Base-by-base conservation (phyloP, 2,888 invertebrate genomes). In the Amphimallon solstitiale region DNA sequence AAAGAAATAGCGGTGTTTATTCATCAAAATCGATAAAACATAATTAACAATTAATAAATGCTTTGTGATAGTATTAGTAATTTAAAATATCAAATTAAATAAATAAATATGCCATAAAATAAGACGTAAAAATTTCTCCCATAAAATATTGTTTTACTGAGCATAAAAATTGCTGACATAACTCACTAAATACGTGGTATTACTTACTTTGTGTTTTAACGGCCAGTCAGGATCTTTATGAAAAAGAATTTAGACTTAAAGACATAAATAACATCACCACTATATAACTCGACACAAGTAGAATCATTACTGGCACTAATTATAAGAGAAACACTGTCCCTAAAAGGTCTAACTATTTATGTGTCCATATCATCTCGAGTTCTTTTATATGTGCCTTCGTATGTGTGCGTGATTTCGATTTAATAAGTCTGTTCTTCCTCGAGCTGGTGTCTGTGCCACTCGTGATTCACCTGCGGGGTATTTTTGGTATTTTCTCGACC, bases 331-430 rank as follows among this genome's bases (percentile, higher is more conserved):
- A 10, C 19, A 59, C 43, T 59, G 29, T 59, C 56, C 43, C 56
- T 59, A 59, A 59, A 54, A 59, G 56, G 56, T 59, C 45, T 43
- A 56, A 59, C 29, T 59, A 59, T 59, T 59, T 59, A 59, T 59
- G 43, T 15, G 56, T 43, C 29, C 29, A 29, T 29, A 29, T 29
- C 29, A 29, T 29, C 29, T 29, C 9, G 29, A 23, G 23, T 29
- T 29, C 15, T 59, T 43, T 59, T 29, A 29, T 59, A 45, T 23
- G 29, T 45, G 10, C 19, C 45, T 45, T 10, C 10, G 45, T 19
- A 45, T 56, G 56, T 54, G 56, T 56, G 56, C 29, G 56, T 59
- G 56, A 59, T 34, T 59, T 59, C 56, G 56, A 59, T 59, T 59
- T 59, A 59, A 59, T 59, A 43, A 59, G 56, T 59, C 43, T 43